A percentile compares a stretch with the other conserved stretches of the same genome.
Conservation (phyloP, 2,113 vertebrate species). For the Catharus bicknelli region DNA sequence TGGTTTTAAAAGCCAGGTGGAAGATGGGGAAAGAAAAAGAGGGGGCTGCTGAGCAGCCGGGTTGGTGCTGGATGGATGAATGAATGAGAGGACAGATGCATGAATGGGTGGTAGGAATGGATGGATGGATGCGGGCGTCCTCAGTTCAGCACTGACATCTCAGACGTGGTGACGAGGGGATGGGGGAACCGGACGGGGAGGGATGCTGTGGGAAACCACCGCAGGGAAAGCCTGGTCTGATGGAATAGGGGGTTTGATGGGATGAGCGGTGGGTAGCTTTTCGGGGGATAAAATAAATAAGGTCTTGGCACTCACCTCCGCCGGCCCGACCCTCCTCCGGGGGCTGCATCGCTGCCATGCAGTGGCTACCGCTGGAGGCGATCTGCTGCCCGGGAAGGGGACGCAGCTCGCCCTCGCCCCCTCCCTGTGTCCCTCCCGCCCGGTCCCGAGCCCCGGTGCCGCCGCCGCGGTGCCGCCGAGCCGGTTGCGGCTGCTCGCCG, state of each 20-base stretch:
- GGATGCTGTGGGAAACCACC: not conserved
- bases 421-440: not conserved
- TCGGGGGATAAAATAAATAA: not conserved
- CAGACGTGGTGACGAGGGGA: not conserved
- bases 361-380: too few relatives aligned
- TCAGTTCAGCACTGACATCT: not conserved
- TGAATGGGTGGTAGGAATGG: not conserved
- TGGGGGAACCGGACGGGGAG: accelerated
- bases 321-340: not conserved
- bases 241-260: not conserved
- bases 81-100: not conserved
- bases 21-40: not conserved
- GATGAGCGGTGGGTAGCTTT: not conserved
- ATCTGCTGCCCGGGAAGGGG: not conserved
- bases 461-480: not conserved
- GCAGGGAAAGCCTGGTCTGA: not conserved
- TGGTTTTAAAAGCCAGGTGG: not conserved
- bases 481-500: not conserved
- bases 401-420: not conserved
- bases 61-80: not conserved
- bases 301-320: not conserved
- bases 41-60: not conserved
- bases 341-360: not conserved
- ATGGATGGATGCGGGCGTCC: not conserved
- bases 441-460: not conserved